Base-by-base conservation (phyloP, 2,888 invertebrate species). In the Megalurothrips usitatus region DNA sequence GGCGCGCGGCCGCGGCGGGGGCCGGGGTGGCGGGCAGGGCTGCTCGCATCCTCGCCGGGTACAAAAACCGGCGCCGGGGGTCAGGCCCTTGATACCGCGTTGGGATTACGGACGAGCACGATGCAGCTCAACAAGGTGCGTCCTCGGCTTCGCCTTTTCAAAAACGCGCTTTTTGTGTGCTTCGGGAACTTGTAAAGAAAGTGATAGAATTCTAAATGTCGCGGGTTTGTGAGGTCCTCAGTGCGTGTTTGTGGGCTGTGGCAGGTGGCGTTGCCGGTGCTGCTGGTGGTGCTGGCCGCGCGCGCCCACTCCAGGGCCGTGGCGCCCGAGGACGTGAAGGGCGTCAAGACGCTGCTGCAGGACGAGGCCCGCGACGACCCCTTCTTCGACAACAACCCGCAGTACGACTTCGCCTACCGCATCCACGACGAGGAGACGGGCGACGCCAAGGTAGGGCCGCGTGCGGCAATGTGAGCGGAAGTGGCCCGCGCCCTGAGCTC, bases 381-480 rank as follows among this genome's bases (percentile, higher is more conserved):
- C 79, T 80, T 80, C 80, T 80, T 75, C 80, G 82, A 82, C 82
- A 23, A 81, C 81, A 47, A 82, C 81, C 82, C 82, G 23, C 81
- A 80, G 78, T 82, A 82, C 81, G 43, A 79, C 47, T 82, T 68
- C 80, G 80, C 49, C 17, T 82, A 81, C 75, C 58, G 81, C 68
- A 75, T 75, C 68, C 26, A 23, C 68, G 68, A 75, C 68, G 68
- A 75, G 68, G 68, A 75, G 26, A 75, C 68, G 1, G 68, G 68
- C 10, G 68, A 75, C 68, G 68, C 68, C 68, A 75, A 75, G 68
- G 58, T 58, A 52, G 19, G 52, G 6, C 6, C 34, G 6, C 2
- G 34, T 43, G 34, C 34, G 34, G 34, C 6, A 43, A 43, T 43
- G 2, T 43, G 34, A 43, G 34, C 34, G 34, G 34, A 43, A 43